Conservation (phyloP, 2,888 invertebrate genomes). For the Drepanosiphum platanoidis region DNA sequence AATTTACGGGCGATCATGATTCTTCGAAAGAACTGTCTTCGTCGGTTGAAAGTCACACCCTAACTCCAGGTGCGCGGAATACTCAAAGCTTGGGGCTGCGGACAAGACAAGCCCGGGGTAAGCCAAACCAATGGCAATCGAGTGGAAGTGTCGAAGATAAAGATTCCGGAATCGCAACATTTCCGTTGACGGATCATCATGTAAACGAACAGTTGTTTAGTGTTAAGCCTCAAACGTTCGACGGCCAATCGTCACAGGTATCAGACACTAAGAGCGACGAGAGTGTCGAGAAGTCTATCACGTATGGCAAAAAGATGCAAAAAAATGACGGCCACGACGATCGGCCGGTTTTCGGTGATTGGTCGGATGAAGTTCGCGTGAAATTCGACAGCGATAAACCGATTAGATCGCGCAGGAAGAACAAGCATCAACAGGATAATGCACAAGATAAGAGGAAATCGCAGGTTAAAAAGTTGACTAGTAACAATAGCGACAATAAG, state of each 20-base stretch:
- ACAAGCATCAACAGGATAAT: constrained; percentile 1
- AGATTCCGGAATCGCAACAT: background rate
- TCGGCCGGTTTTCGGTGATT: constrained; percentile 29
- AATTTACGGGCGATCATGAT: constrained; percentile 5
- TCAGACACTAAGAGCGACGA: constrained; percentile 17
- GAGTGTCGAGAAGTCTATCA: constrained; percentile 26
- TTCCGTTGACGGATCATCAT: constrained; percentile 21
- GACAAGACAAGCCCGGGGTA: constrained; percentile 44
- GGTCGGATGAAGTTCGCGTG: constrained; percentile 43
- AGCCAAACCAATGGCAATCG: constrained; percentile 9
- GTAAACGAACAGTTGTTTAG: constrained; percentile 37
- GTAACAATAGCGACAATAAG: background rate
- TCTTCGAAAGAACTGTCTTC: background rate
- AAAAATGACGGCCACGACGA: constrained; percentile 22
- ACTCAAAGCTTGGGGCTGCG: constrained; percentile 20
- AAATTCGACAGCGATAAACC: constrained; percentile 24
- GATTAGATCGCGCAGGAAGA: constrained; percentile 23
- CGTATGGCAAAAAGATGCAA: constrained; percentile 47
- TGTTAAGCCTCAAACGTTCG: constrained; percentile 48
- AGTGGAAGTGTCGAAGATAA: constrained; percentile 47
- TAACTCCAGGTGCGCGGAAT: background rate
- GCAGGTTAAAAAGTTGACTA: background rate
- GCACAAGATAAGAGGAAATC: constrained; percentile 45
- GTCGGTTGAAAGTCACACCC: constrained; percentile 14
- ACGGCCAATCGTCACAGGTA: background rate